Evolutionary conservation across 2,797 vertebrate genomes (phyloP), one percentile per base, ranked within the genome.

Genomic region (Xyrichtys novacula): DNA sequence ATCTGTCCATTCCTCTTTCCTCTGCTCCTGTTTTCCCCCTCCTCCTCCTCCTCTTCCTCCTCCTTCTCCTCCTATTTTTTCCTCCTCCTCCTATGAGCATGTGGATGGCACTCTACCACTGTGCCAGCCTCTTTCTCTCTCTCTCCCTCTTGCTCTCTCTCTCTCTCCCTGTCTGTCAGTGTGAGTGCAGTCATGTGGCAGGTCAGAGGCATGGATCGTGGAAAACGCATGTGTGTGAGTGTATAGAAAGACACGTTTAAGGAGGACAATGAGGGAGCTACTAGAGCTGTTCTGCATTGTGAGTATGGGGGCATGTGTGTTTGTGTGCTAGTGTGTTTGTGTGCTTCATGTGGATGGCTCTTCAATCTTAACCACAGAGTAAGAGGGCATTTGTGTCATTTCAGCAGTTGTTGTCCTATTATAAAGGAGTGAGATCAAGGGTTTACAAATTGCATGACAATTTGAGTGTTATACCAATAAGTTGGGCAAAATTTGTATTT

Each of bases 221-320:
- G 76, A 84, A 78, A 86, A 68, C 58, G 69, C 70, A 34, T 81
- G 81, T 88, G 77, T 88, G 87, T 86, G 78, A 80, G 62, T 84
- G 83, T 81, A 65, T 80, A 78, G 77, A 83, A 74, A 88, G 81
- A 86, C 77, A 82, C 86, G 57, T 87, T 89, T 87, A 86, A 89
- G 85, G 88, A 89, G 86, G 90, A 91, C 89, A 90, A 92, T 92
- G 91, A 92, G 84, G 91, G 87, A 90, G 86, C 80, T 90, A 86
- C 86, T 91, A 88, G 90, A 89, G 88, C 83, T 90, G 74, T 85
- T 91, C 88, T 88, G 88, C 88, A 83, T 90, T 89, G 91, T 89
- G 76, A 92, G 91, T 93, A 93, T 71, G 56, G 78, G 54, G 23
- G 44, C 63, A 60, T 26, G 40, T 61, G 50, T 81, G 55, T 70